Evolutionary conservation across 2,113 vertebrate genomes (phyloP).

Genomic region (Catharus minimus): DNA sequence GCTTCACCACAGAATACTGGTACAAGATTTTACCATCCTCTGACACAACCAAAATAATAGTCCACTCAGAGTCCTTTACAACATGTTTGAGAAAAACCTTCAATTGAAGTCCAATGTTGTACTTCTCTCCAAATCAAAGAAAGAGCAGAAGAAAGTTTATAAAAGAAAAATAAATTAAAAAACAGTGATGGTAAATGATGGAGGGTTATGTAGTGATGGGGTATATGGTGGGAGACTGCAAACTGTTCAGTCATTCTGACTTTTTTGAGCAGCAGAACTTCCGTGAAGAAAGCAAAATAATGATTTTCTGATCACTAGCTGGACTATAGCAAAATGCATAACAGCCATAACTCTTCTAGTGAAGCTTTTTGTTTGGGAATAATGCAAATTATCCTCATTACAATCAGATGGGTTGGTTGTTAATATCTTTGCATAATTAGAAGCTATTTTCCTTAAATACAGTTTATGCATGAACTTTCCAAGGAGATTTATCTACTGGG

Average conservation of each 20-base stretch:
- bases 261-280: not conserved
- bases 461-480: slow-evolving; percentile 47
- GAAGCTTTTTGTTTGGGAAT: slow-evolving; percentile 46
- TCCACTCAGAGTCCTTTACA: not conserved
- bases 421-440: slow-evolving; percentile 68
- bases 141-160: not conserved
- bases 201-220: not conserved
- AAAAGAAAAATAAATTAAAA: not conserved
- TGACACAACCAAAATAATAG: not conserved
- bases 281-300: not conserved
- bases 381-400: slow-evolving; percentile 69
- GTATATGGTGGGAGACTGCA: not conserved
- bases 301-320: slow-evolving; percentile 30
- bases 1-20: not conserved
- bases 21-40: not conserved
- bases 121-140: not conserved
- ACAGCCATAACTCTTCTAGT: slow-evolving; percentile 31
- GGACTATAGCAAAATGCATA: slow-evolving; percentile 31
- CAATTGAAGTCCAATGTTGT: not conserved
- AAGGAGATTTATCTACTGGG: slow-evolving; percentile 33
- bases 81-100: not conserved
- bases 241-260: not conserved
- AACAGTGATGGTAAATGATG: not conserved
- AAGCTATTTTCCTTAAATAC: slow-evolving; percentile 67
- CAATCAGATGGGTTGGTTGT: slow-evolving; percentile 64